Percentiles rank a stretch among this genome's conserved stretches.
These are phyloP conservation scores for Anastatus disparis DNA, from an alignment of 1,140 invertebrate genomes.

Conservation along the genomic window DNA sequence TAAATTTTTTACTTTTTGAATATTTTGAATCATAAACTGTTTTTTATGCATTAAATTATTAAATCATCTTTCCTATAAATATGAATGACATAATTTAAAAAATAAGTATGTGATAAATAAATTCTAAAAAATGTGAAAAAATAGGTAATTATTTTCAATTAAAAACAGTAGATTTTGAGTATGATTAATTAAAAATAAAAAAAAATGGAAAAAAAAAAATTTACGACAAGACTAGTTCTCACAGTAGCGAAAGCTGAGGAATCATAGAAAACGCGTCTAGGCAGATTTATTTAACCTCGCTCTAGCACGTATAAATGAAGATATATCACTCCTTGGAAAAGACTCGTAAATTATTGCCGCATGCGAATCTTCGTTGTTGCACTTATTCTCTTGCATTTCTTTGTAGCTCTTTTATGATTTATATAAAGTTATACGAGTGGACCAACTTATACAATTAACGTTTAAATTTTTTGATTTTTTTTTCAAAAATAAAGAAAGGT, in stretches of 20 bases:
- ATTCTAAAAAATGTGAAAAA: too few relatives aligned
- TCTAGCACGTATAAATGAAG: slow-evolving; percentile 48
- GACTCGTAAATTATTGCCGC: slow-evolving; percentile 34
- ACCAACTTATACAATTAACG: not conserved
- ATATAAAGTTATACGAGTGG: not conserved
- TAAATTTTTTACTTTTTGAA: too few relatives aligned
- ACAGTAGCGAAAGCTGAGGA: slow-evolving; percentile 12
- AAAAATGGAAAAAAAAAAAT: not conserved
- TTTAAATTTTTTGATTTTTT: not conserved
- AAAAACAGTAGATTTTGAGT: not conserved
- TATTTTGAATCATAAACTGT: too few relatives aligned
- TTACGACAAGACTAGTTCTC: not conserved
- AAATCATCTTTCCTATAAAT: too few relatives aligned
- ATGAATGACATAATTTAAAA: too few relatives aligned
- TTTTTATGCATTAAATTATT: too few relatives aligned
- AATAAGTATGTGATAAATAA: too few relatives aligned
- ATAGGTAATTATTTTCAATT: too few relatives aligned
- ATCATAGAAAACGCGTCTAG: slow-evolving; percentile 16
- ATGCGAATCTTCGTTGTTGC: slow-evolving; percentile 27
- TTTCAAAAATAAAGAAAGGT: too few relatives aligned
- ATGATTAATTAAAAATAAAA: slow-evolving; percentile 10
- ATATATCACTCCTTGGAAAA: slow-evolving; percentile 48
- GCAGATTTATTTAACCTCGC: slow-evolving; percentile 49
- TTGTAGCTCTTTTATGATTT: slow-evolving; percentile 15
- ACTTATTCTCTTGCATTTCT: slow-evolving; percentile 7